Evolutionary conservation across 2,888 invertebrate genomes (phyloP), one percentile per base, ranked within the genome.

Genomic region (Noctuana brunneofusca): DNA sequence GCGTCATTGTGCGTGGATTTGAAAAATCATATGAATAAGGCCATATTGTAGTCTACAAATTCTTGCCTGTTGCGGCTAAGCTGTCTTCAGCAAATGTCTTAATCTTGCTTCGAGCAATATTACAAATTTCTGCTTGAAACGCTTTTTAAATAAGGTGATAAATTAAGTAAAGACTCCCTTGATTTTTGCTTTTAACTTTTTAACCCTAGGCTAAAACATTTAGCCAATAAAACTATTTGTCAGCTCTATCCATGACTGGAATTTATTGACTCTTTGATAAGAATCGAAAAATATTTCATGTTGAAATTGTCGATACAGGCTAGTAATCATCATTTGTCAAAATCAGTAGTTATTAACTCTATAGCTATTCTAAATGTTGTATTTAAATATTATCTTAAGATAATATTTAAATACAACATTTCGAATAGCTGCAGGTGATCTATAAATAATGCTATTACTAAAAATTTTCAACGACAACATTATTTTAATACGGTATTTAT

Each of bases 131-230:
- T 43, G 18, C 18, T 14, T 2, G n/a, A 48, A n/a, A n/a, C 8
- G n/a, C n/a, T 14, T 18, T 14, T 24, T 43, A 9, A 22, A 30
- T 11, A 24, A 16, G 18, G 43, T 16, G 12, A 56, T 56, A 16
- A 46, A 54, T 24, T 38, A n/a, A n/a, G n/a, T 38, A 6, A 49
- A 14, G 6, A 22, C 22, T 20, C 12, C 41, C 18, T 56, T 43
- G 18, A 16, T 18, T 14, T 30, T 56, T 55, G 54, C 41, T 55
- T 41, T 41, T 27, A 56, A 18, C 14, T 14, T 53, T 55, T 41
- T 56, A 43, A 41, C 24, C 54, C 20, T 24, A 54, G 38, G 38
- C 38, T 38, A 56, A 55, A 56, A 56, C 43, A 43, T 18, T 27
- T 56, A 16, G 56, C 30, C 43, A 43, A 27, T 43, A 56, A 11